Percentiles rank a stretch among this genome's conserved stretches.
Evolutionary conservation across 2,888 invertebrate species (phyloP).

Genomic region (Troglohyphantes excavatus): DNA sequence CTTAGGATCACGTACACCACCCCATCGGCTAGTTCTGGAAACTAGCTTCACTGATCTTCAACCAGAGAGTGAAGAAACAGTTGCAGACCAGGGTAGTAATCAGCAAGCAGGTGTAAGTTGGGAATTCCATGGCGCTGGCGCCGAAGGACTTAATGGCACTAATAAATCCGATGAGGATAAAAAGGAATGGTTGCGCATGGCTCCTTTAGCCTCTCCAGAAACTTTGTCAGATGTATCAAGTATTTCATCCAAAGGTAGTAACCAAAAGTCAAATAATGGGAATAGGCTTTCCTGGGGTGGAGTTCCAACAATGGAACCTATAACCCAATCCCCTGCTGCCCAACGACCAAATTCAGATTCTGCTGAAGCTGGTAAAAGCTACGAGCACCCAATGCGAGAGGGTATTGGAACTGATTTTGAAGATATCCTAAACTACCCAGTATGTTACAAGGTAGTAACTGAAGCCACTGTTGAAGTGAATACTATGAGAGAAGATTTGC

Average conservation of each 20-base stretch:
- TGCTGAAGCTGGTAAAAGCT: conserved; percentile 6
- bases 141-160: conserved; percentile 36
- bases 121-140: conserved; percentile 58
- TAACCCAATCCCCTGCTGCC: conserved; percentile 73
- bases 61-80: conserved; percentile 81
- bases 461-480: conserved; percentile 78
- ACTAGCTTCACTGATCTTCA: conserved; percentile 88
- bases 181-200: conserved; percentile 86
- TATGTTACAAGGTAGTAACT: conserved; percentile 74
- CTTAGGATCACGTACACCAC: conserved; percentile 82
- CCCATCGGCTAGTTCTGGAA: conserved; percentile 87
- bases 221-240: conserved; percentile 91
- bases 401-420: conserved; percentile 60
- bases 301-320: conserved; percentile 74
- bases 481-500: conserved; percentile 18
- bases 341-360: conserved; percentile 68
- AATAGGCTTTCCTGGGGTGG: conserved; percentile 74
- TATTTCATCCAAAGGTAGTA: conserved; percentile 86
- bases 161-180: conserved; percentile 75
- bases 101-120: conserved; percentile 45
- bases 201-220: conserved; percentile 92
- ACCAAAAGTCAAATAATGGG: conserved; percentile 70
- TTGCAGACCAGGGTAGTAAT: conserved; percentile 82
- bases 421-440: conserved; percentile 39
- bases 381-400: no score